phyloP scores from a whole-genome alignment of 2,113 vertebrate species.

The Pogonocichla stellata region DNA sequence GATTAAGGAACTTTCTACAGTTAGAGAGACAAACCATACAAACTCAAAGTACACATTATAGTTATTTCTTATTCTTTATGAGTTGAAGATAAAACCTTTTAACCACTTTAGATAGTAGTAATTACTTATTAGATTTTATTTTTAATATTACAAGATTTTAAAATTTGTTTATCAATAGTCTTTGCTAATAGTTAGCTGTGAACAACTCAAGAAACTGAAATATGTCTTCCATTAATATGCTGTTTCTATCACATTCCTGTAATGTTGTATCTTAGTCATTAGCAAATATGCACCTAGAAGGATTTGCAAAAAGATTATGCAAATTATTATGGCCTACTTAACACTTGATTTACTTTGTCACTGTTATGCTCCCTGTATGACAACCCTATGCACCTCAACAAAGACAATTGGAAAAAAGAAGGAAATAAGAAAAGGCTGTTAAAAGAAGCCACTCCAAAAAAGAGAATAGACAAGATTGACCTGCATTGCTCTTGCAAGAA shows the following conservation, averaged over 20 bases:
- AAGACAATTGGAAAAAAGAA: not conserved
- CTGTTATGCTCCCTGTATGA: not conserved
- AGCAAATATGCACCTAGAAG: conserved; percentile 23
- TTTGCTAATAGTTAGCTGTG: not conserved
- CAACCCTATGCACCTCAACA: not conserved
- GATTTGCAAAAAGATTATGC: conserved; percentile 49
- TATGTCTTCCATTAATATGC: not conserved
- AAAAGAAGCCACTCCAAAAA: not conserved
- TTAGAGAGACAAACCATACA: not conserved
- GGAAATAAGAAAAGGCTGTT: not conserved
- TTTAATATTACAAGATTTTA: not conserved
- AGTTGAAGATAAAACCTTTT: not conserved
- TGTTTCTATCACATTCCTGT: not conserved
- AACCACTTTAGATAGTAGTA: not conserved
- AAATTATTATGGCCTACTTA: conserved; percentile 50
- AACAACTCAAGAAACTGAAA: not conserved
- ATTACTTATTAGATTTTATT: not conserved
- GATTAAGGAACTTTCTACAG: not conserved
- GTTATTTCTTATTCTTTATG: not conserved
- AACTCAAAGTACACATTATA: not conserved
- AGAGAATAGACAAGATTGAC: not conserved
- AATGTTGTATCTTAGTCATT: not conserved
- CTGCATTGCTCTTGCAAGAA: not conserved
- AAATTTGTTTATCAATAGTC: not conserved
- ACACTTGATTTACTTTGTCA: conserved; percentile 38